Base-by-base conservation (phyloP, 1,140 invertebrate genomes). In the Hermatobates lingyangjiaoensis region DNA sequence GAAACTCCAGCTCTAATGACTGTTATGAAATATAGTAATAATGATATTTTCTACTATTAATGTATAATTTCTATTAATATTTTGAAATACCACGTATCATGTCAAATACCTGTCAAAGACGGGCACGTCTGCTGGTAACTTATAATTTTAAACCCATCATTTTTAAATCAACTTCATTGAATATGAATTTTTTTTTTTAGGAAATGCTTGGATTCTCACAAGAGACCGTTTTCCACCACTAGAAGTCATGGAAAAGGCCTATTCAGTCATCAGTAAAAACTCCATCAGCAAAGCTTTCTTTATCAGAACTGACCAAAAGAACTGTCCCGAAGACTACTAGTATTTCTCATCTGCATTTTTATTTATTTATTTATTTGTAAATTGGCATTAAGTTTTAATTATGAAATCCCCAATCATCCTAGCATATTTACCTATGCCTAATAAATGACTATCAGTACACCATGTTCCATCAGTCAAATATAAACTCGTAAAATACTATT, bases 171-270 rank as follows among this genome's bases (percentile, higher is more conserved):
- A n/a, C n/a, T n/a, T n/a, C n/a, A n/a, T n/a, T n/a, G n/a, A n/a
- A n/a, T n/a, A n/a, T n/a, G n/a, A n/a, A n/a, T n/a, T 44, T 51
- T 25, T 53, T 34, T 58, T 71, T 73, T 48, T 61, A 82, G 79
- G 70, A 60, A 77, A 75, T 54, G 70, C 74, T 4, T 81, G 79
- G 79, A 76, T 82, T 39, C 62, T 82, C 28, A 77, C 77, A 0
- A 70, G 79, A 60, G 66, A 71, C 42, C 64, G 66, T 20, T 66
- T 70, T 39, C 77, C 78, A 20, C 61, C 71, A 2, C 48, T 71
- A 1, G 58, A 69, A 34, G 67, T 74, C 14, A 62, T 80, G 56
- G 70, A 77, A 53, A 72, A 71, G 50, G 75, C 75, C 0, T 79
- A 79, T 57, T 59, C 64, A 50, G 65, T 70, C 2, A 54, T 76